Percentiles rank a stretch among this genome's conserved stretches.
These are phyloP conservation scores for Eupithecia inturbata DNA, from an alignment of 2,888 invertebrate genomes.

Conservation along the genomic window DNA sequence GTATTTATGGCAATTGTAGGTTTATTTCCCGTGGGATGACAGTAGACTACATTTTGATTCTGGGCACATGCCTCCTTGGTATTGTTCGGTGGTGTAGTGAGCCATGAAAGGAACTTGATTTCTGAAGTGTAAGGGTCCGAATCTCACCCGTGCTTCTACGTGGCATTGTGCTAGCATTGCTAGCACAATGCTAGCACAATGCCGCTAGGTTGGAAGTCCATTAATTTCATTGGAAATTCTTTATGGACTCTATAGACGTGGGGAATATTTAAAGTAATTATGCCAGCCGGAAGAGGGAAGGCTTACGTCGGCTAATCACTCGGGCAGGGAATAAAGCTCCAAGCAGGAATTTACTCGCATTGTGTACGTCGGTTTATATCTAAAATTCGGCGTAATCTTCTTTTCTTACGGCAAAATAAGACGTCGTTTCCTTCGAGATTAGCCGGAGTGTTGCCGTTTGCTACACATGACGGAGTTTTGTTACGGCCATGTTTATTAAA, in stretches of 20 bases:
- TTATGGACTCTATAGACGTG: background rate
- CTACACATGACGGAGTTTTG: slow-evolving; percentile 44
- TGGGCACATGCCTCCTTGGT: background rate
- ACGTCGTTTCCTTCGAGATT: slow-evolving; percentile 55
- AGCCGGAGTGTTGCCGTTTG: slow-evolving; percentile 43
- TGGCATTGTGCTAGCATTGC: background rate
- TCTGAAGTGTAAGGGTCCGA: slow-evolving; percentile 3
- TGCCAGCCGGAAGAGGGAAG: slow-evolving; percentile 1
- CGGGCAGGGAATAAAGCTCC: slow-evolving; percentile 28
- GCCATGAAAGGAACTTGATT: slow-evolving; percentile 6
- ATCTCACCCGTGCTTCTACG: background rate
- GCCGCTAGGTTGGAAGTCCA: slow-evolving; percentile 4
- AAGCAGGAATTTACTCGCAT: slow-evolving; percentile 28
- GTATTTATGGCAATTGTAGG: slow-evolving; percentile 5
- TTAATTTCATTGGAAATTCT: slow-evolving; percentile 5
- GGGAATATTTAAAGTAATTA: slow-evolving; percentile 14
- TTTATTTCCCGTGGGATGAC: slow-evolving; percentile 2
- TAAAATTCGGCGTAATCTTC: slow-evolving; percentile 57
- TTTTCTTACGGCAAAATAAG: slow-evolving; percentile 55
- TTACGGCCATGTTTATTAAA: slow-evolving; percentile 39
- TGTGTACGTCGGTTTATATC: slow-evolving; percentile 51
- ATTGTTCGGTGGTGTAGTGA: background rate
- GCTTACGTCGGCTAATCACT: slow-evolving; percentile 37
- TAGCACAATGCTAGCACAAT: too few species aligned
- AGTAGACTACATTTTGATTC: slow-evolving; percentile 6